Evolutionary conservation across 2,113 vertebrate genomes (phyloP).

Genomic region (Gobius niger): DNA sequence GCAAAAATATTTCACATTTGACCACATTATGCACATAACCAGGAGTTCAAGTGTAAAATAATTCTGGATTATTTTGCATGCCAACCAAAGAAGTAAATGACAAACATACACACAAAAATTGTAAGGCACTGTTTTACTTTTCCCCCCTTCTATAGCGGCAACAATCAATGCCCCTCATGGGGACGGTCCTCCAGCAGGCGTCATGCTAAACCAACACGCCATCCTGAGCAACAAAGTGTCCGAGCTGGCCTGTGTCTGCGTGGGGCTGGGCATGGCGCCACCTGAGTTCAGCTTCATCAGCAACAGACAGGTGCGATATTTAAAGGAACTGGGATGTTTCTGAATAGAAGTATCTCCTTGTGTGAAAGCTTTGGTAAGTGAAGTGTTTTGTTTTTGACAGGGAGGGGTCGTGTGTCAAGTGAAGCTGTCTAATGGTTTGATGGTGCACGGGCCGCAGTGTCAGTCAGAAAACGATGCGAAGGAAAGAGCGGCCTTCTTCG

Average conservation of each 20-base stretch:
- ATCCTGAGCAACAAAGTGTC: slow-evolving; percentile 79
- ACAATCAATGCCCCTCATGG: slow-evolving; percentile 78
- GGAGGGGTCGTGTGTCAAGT: slow-evolving; percentile 89
- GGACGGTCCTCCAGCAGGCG: slow-evolving; percentile 55
- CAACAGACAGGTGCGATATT: slow-evolving; percentile 84
- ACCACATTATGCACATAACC: background rate
- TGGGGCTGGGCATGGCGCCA: slow-evolving; percentile 85
- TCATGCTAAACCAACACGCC: slow-evolving; percentile 36
- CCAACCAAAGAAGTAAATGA: no score
- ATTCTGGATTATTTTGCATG: no score
- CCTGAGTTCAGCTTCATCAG: slow-evolving; percentile 89
- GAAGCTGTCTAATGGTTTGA: slow-evolving; percentile 88
- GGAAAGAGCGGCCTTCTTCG: slow-evolving; percentile 90
- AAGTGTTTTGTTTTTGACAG: slow-evolving; percentile 59
- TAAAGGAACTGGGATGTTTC: background rate
- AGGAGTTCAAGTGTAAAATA: background rate
- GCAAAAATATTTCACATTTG: background rate
- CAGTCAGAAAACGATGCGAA: slow-evolving; percentile 92
- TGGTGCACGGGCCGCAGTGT: slow-evolving; percentile 90
- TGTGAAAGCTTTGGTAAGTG: background rate
- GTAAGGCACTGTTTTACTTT: background rate
- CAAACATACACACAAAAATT: background rate
- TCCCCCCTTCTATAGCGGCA: slow-evolving; percentile 73
- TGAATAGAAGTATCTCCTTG: background rate
- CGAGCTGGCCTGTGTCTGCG: slow-evolving; percentile 86